Conservation (phyloP, 1,140 invertebrate species). For the Sycophila sp. region DNA sequence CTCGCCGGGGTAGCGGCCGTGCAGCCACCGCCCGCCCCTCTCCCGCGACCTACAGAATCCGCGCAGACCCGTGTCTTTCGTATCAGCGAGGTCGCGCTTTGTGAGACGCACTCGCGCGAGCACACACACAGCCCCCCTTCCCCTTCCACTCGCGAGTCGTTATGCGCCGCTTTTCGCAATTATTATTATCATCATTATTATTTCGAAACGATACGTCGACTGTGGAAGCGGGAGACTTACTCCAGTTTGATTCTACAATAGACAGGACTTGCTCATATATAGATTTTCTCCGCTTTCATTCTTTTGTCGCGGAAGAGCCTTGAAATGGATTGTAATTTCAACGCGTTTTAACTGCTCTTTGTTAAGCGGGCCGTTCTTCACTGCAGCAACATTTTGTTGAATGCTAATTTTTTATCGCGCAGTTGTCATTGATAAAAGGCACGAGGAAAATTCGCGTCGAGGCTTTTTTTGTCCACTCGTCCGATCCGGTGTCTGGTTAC, state of each 20-base stretch:
- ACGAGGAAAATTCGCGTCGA: no score
- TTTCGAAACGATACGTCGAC: slow-evolving; percentile 41
- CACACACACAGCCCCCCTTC: background rate
- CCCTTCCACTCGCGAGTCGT: background rate
- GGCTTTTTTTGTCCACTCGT: no score
- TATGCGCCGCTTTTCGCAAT: slow-evolving; percentile 44
- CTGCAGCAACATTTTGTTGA: no score
- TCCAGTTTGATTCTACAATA: slow-evolving; percentile 13
- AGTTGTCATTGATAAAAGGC: no score
- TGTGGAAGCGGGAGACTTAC: background rate
- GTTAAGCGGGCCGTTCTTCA: no score
- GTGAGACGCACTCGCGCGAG: slow-evolving; percentile 29
- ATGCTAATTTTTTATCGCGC: no score
- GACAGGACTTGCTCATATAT: slow-evolving; percentile 2
- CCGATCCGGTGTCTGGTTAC: no score
- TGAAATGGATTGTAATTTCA: slow-evolving; percentile 10
- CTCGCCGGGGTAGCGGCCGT: slow-evolving; percentile 13
- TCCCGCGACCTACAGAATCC: slow-evolving; percentile 22
- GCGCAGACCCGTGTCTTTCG: slow-evolving; percentile 25
- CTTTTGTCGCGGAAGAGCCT: slow-evolving; percentile 4
- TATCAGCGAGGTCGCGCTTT: slow-evolving; percentile 46
- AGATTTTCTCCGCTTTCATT: slow-evolving; percentile 14
- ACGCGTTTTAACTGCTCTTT: background rate
- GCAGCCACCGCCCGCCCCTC: no score
- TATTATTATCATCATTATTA: slow-evolving; percentile 36